Evolutionary conservation across 2,797 vertebrate genomes (phyloP), one percentile per base, ranked within the genome.

Genomic region (Myoxocephalus aenaeus): DNA sequence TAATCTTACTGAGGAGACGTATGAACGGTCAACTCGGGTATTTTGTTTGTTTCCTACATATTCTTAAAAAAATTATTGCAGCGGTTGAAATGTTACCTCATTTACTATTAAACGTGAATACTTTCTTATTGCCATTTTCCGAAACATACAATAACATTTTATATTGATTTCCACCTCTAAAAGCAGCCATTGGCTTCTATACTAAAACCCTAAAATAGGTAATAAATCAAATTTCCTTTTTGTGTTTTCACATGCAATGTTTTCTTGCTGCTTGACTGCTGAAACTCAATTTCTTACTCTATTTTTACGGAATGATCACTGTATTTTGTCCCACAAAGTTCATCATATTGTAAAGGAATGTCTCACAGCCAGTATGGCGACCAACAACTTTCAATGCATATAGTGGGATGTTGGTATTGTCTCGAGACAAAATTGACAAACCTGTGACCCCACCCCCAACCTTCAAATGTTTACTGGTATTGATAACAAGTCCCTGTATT

Each of bases 1-100:
- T 78, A 11, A 50, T 75, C n/a, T 62, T 74, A 12, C 66, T 79
- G 67, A 80, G 46, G 46, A 75, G 50, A 36, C 44, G 58, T 10
- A 68, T 56, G 2, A 73, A 67, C 25, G 2, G 15, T 46, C 25
- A 63, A 66, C n/a, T 36, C 38, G 64, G 56, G 56, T 58, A 10
- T 68, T 64, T 13, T 67, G n/a, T 54, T 58, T 46, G 22, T 61
- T 62, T 42, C n/a, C 22, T 13, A 54, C 5, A 17, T n/a, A 7
- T 40, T 50, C 40, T 38, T 34, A n/a, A 34, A 29, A 29, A 36
- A 56, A 27, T 61, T 17, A 42, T 58, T 14, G 1, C 18, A 17
- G 29, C 2, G 15, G 51, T 71, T 68, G 46, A 53, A 4, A 38
- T 27, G n/a, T 68, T 59, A 38, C 40, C 53, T 67, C 2, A n/a